Evolutionary conservation across 2,797 vertebrate species (phyloP), one percentile per base, ranked within the genome.

Genomic region (Leptoclinus maculatus): DNA sequence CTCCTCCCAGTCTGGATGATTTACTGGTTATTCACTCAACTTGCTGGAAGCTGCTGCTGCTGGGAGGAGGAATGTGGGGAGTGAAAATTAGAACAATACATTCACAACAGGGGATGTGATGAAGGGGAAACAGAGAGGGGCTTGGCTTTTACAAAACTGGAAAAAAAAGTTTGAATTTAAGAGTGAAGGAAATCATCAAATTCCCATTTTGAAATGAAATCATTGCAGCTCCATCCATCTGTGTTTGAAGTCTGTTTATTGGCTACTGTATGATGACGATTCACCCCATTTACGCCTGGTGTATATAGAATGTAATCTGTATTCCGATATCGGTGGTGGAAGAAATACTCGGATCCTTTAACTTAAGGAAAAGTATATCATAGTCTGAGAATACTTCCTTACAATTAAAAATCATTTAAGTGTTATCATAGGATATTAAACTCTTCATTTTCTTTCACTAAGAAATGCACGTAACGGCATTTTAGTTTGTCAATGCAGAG

Each of bases 1-100:
- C 80, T 79, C 72, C 79, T 75, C 79, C 83, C 83, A 76, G 82
- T 74, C 79, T 79, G 86, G 4, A 73, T 90, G 84, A 85, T 87
- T 89, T 85, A 88, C 85, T 89, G 83, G 79, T 90, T 78, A 73
- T 82, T 85, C 87, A 81, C 66, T 71, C 13, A n/a, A 29, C n/a
- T 83, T 32, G 83, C 74, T 89, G 85, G 86, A 69, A 63, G 87
- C 75, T 84, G 74, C 82, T 83, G 76, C 70, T 41, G 74, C 75
- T 69, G 68, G n/a, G 21, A 3, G 13, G 76, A 57, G 81, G 79
- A 88, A 89, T 86, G 87, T 85, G 79, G 80, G 63, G 74, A 71
- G 74, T 45, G 74, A 45, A 79, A 74, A 80, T 85, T 64, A 79
- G 78, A 87, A 84, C 84, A 89, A 84, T 80, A 43, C 79, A 19